A percentile compares a stretch with the other conserved stretches of the same genome.
These are phyloP conservation scores for Muraenolepis orangiensis DNA, from an alignment of 2,797 vertebrate genomes.

Conservation along the genomic window DNA sequence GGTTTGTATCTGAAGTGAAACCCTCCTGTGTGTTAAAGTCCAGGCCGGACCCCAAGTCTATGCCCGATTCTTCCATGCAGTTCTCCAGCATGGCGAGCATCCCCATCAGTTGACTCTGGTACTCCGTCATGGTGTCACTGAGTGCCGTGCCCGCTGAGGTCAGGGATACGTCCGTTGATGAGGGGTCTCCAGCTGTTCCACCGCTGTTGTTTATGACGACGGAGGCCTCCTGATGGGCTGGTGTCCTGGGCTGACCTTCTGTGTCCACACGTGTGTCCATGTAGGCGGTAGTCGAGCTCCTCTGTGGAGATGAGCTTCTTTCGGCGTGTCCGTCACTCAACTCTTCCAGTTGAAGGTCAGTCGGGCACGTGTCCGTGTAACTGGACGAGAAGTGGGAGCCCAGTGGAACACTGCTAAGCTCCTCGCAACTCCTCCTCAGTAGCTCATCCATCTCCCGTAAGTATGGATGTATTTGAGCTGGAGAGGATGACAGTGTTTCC, in stretches of 20 bases:
- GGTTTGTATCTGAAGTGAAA: slow-evolving; percentile 53
- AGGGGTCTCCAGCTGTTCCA: slow-evolving; percentile 14
- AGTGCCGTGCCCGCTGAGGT: slow-evolving; percentile 70
- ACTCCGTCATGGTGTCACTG: slow-evolving; percentile 68
- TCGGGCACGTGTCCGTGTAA: slow-evolving; percentile 28
- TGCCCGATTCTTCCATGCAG: slow-evolving; percentile 60
- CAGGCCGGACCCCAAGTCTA: slow-evolving; percentile 65
- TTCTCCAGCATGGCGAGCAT: slow-evolving; percentile 78
- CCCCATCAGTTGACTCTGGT: slow-evolving; percentile 64
- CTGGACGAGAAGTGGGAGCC: slow-evolving; percentile 32
- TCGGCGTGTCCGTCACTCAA: slow-evolving; percentile 20
- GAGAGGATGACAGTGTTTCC: slow-evolving; percentile 23
- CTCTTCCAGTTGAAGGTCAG: slow-evolving; percentile 2
- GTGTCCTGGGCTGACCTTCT: slow-evolving; percentile 6
- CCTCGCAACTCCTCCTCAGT: slow-evolving; percentile 75
- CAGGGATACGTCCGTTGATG: slow-evolving; percentile 50
- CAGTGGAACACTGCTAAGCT: slow-evolving; percentile 48
- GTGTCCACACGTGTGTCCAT: slow-evolving; percentile 49
- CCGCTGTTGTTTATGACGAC: not conserved
- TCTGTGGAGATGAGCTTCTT: slow-evolving; percentile 9
- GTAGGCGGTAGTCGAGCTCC: slow-evolving; percentile 52
- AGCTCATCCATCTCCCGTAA: slow-evolving; percentile 77
- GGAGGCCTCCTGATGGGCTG: not conserved
- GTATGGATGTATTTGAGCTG: slow-evolving; percentile 76
- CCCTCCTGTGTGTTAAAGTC: slow-evolving; percentile 79